phyloP scores from a whole-genome alignment of 2,888 invertebrate species.

The Kuschelorhynchus macadamiae region DNA sequence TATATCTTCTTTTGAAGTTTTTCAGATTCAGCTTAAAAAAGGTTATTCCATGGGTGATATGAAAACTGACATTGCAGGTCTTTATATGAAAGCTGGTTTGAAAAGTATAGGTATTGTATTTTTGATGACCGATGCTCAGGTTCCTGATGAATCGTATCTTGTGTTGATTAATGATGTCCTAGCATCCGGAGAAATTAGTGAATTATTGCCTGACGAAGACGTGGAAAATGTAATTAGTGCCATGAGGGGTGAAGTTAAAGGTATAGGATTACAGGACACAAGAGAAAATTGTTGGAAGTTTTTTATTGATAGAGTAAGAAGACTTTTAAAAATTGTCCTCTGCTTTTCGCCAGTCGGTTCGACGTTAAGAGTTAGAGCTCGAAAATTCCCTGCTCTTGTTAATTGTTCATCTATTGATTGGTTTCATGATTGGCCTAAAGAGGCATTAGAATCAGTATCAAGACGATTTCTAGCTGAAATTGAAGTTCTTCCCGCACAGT shows the following conservation, averaged over 20 bases:
- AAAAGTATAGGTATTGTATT: slow-evolving; percentile 87
- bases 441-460: slow-evolving; percentile 92
- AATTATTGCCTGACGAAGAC: slow-evolving; percentile 92
- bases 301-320: slow-evolving; percentile 91
- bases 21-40: slow-evolving; percentile 92
- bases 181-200: slow-evolving; percentile 94
- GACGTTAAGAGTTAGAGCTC: slow-evolving; percentile 85
- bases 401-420: slow-evolving; percentile 95
- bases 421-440: slow-evolving; percentile 97
- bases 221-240: slow-evolving; percentile 87
- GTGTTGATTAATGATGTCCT: slow-evolving; percentile 94
- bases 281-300: slow-evolving; percentile 96
- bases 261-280: slow-evolving; percentile 85
- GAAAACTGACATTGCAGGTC: slow-evolving; percentile 78
- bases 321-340: slow-evolving; percentile 81
- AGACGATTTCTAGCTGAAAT: slow-evolving; percentile 85
- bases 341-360: slow-evolving; percentile 97
- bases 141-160: slow-evolving; percentile 90
- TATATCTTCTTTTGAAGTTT: slow-evolving; percentile 92
- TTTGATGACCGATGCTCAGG: slow-evolving; percentile 94
- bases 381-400: slow-evolving; percentile 94
- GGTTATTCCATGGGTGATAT: slow-evolving; percentile 88
- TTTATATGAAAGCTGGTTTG: slow-evolving; percentile 91
- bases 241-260: slow-evolving; percentile 84
- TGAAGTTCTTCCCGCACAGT: slow-evolving; percentile 76